phyloP scores from a whole-genome alignment of 2,888 invertebrate species.

The Myathropa florea region DNA sequence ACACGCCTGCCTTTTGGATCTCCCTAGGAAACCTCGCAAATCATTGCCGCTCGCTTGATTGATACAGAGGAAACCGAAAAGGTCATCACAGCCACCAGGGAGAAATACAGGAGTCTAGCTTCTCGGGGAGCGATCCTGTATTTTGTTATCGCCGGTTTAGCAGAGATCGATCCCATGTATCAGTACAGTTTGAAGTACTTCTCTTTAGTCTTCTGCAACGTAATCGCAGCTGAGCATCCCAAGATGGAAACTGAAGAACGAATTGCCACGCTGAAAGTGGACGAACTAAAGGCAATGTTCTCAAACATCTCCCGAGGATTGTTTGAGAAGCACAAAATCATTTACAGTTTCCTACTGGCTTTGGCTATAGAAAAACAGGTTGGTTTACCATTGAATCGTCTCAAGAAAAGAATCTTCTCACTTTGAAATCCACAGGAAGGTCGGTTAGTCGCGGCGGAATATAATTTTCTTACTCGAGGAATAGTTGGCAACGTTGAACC shows the following conservation, averaged over 20 bases:
- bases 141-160: slow-evolving; percentile 93
- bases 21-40: slow-evolving; percentile 90
- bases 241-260: slow-evolving; percentile 85
- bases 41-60: slow-evolving; percentile 92
- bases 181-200: slow-evolving; percentile 97
- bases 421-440: slow-evolving; percentile 78
- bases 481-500: slow-evolving; percentile 83
- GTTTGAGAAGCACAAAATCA: slow-evolving; percentile 94
- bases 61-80: slow-evolving; percentile 94
- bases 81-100: slow-evolving; percentile 91
- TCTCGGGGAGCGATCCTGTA: slow-evolving; percentile 94
- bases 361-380: slow-evolving; percentile 86
- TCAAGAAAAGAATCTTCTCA: background rate
- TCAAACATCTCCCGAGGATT: slow-evolving; percentile 94
- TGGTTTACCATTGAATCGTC: background rate
- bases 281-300: slow-evolving; percentile 91
- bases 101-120: slow-evolving; percentile 92
- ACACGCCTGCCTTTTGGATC: background rate
- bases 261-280: slow-evolving; percentile 86
- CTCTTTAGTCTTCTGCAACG: slow-evolving; percentile 88
- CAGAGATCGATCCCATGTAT: slow-evolving; percentile 97
- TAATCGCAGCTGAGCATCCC: slow-evolving; percentile 89
- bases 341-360: slow-evolving; percentile 92
- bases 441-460: slow-evolving; percentile 84
- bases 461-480: slow-evolving; percentile 91